Evolutionary conservation across 2,797 vertebrate genomes (phyloP), one percentile per base, ranked within the genome.

Genomic region (Arnoldichthys spilopterus): DNA sequence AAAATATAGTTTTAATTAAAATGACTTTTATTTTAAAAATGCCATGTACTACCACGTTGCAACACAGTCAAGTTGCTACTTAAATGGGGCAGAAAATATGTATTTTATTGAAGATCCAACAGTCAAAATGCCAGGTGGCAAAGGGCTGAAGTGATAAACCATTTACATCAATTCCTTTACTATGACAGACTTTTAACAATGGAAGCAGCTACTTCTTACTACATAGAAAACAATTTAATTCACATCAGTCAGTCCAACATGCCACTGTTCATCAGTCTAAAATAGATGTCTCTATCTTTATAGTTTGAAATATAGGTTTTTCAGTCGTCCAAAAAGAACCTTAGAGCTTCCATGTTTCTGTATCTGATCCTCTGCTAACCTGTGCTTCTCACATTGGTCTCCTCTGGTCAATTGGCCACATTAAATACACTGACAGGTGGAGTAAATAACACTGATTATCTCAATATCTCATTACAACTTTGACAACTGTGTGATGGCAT

Each of bases 281-380:
- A 81, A 84, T 77, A 81, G 75, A 83, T 75, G 72, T 82, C 77
- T 69, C 74, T 59, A 68, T 62, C 79, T 80, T 67, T 79, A 71
- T 1, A 18, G 6, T 62, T 20, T 18, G 0, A 62, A 62, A 32
- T 62, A 83, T 77, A 68, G 78, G 76, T 79, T 81, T 79, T 81
- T 86, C 82, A 85, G 80, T 84, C 81, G 81, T 73, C 74, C 70
- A 37, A 69, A 59, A 76, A 85, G 76, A 81, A 79, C 76, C 80
- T 71, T 40, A 20, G 43, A 74, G 76, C 63, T 70, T 72, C 69
- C 77, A 79, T 66, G 58, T 84, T 81, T 78, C 67, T 66, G 69
- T 73, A 79, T 77, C 73, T 81, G 76, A 84, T 80, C 78, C 72
- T 4, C 13, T 16, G 47, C 62, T n/a, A 77, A 73, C 51, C 22